Evolutionary conservation across 1,140 invertebrate species (phyloP), one percentile per base, ranked within the genome.

Genomic region (Cydia pomonella): DNA sequence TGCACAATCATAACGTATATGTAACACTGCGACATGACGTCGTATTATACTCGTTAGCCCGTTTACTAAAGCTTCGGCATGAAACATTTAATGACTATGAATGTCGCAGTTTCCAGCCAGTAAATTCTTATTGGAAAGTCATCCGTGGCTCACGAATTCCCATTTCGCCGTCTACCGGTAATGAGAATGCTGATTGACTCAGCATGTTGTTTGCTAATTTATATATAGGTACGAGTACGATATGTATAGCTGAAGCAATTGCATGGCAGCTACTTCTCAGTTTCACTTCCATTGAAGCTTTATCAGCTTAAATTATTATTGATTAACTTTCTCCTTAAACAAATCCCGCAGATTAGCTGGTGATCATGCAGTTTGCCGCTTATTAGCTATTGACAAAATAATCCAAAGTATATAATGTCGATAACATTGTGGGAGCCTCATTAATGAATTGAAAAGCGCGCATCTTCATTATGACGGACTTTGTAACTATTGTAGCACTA

Each of bases 391-490:
- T 84, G 79, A 86, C 81, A 85, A 84, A 81, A 84, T 76, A 78
- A 75, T 73, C 69, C 79, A 83, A 78, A 63, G 69, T 74, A 63
- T 75, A 75, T n/a, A 50, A 50, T 75, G 87, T 89, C 84, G 85
- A 87, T 89, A 85, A 86, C 80, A 80, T 88, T 86, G 83, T 87
- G 80, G 80, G 82, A 85, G 80, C 77, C 86, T 90, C 86, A 88
- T 91, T 87, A 91, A 87, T 85, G 83, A 80, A 84, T 86, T 89
- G 86, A 91, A 91, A 89, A 90, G 88, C 79, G 84, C 87, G 80
- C 85, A 84, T 90, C 84, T 90, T 87, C 85, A 91, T 89, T 90
- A 90, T 88, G 80, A 84, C 79, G 80, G 72, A 82, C 82, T 84
- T 82, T 80, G 84, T 87, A 86, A 87, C 85, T 82, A 85, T 90